These are phyloP conservation scores for Diaperis boleti DNA, from an alignment of 2,888 invertebrate genomes.

Conservation along the genomic window DNA sequence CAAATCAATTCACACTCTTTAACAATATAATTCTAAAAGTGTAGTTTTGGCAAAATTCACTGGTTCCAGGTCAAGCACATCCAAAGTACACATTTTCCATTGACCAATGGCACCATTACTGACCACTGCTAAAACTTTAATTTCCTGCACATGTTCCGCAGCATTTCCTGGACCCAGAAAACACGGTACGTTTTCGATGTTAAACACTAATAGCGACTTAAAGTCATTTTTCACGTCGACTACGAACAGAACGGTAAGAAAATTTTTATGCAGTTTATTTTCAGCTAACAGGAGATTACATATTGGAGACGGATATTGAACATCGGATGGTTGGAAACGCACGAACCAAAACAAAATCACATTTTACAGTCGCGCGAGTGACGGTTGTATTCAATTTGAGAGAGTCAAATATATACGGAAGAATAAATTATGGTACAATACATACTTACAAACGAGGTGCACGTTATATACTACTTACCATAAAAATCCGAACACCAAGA, in stretches of 20 bases:
- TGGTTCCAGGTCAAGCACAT: too few relatives aligned
- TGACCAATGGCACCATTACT: background rate
- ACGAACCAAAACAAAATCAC: background rate
- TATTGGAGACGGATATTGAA: constrained; percentile 1
- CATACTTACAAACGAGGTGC: too few relatives aligned
- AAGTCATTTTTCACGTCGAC: background rate
- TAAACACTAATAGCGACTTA: background rate
- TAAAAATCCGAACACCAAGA: too few relatives aligned
- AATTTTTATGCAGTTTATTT: background rate
- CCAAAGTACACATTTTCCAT: background rate
- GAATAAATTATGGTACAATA: too few relatives aligned
- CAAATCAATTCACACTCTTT: too few relatives aligned
- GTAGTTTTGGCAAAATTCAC: too few relatives aligned
- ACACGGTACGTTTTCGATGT: background rate
- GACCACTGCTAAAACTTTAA: background rate
- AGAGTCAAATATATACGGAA: too few relatives aligned
- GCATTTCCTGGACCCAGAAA: background rate
- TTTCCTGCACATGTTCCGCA: background rate
- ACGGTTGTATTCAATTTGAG: too few relatives aligned
- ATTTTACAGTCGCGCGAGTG: background rate
- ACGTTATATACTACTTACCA: too few relatives aligned
- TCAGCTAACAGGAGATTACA: constrained; percentile 2
- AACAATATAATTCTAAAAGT: too few relatives aligned
- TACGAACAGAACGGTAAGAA: too few relatives aligned
- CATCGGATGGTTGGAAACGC: background rate